Conservation (phyloP, 2,113 vertebrate genomes). For the Brachypodius melanocephalos region DNA sequence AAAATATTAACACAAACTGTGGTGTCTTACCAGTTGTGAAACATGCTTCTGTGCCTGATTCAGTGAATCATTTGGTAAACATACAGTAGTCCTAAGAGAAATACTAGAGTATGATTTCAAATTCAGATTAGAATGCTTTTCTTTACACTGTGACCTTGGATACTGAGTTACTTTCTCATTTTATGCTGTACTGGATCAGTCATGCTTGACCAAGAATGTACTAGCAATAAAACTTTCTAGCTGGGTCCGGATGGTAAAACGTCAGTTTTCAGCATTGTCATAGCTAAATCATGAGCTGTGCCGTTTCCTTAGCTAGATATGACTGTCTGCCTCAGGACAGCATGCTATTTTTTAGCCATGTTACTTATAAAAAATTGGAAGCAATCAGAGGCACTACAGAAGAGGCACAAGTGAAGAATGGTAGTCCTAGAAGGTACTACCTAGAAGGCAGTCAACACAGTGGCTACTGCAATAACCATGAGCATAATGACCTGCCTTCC, state of each 20-base stretch:
- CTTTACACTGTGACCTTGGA: background rate
- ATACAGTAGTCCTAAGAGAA: background rate
- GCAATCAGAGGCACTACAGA: background rate
- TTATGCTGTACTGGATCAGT: background rate
- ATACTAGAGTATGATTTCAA: background rate
- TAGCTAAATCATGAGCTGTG: background rate
- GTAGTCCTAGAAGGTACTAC: background rate
- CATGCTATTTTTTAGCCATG: background rate
- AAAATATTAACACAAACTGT: background rate
- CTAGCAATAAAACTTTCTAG: background rate
- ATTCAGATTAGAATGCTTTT: background rate
- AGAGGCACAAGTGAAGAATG: background rate
- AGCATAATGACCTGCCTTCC: background rate
- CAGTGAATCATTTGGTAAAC: background rate
- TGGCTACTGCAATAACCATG: background rate
- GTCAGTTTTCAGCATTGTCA: background rate
- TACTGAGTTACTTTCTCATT: background rate
- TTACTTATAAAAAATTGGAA: background rate
- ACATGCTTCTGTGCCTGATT: background rate
- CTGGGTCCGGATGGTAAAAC: background rate
- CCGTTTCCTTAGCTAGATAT: background rate
- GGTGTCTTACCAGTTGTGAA: background rate
- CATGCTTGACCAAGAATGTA: background rate
- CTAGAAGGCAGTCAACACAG: background rate
- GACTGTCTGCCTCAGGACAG: accelerated